These are phyloP conservation scores for Eleutherodactylus coqui DNA, from an alignment of 2,797 vertebrate species.

Conservation along the genomic window DNA sequence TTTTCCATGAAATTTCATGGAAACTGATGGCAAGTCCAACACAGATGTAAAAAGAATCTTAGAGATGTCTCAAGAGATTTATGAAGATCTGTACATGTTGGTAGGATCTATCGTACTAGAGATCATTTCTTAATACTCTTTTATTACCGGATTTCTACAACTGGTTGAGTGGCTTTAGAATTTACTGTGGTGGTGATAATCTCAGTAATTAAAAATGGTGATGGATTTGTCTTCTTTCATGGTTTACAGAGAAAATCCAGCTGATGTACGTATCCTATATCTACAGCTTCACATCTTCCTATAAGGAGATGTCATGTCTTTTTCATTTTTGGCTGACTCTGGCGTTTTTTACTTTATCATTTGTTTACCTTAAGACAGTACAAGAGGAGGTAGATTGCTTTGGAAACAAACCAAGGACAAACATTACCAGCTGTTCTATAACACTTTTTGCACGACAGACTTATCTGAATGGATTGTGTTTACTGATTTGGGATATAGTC, in stretches of 20 bases:
- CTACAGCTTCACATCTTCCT: not conserved
- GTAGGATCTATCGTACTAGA: not conserved
- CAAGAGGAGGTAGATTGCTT: not conserved
- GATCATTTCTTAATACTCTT: not conserved
- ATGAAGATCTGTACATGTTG: not conserved
- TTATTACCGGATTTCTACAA: not conserved
- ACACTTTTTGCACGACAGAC: not conserved
- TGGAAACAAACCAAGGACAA: constrained; percentile 32
- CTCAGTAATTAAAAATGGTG: not conserved
- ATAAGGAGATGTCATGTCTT: not conserved
- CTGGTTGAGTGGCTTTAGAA: not conserved
- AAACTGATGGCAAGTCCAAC: no score
- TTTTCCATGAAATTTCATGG: no score
- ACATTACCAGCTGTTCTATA: constrained; percentile 29
- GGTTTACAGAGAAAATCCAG: not conserved
- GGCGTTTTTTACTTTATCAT: constrained; percentile 10
- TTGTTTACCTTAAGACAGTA: constrained; percentile 13
- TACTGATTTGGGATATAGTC: not conserved
- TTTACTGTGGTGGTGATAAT: not conserved
- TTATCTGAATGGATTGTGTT: constrained; percentile 8
- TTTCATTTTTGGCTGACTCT: constrained; percentile 12
- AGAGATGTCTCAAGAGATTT: not conserved
- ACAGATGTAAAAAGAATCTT: not conserved
- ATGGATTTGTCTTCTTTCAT: not conserved
- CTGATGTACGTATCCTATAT: not conserved